Evolutionary conservation across 2,113 vertebrate genomes (phyloP), one percentile per base, ranked within the genome.

Genomic region (Zosterops pallidus): DNA sequence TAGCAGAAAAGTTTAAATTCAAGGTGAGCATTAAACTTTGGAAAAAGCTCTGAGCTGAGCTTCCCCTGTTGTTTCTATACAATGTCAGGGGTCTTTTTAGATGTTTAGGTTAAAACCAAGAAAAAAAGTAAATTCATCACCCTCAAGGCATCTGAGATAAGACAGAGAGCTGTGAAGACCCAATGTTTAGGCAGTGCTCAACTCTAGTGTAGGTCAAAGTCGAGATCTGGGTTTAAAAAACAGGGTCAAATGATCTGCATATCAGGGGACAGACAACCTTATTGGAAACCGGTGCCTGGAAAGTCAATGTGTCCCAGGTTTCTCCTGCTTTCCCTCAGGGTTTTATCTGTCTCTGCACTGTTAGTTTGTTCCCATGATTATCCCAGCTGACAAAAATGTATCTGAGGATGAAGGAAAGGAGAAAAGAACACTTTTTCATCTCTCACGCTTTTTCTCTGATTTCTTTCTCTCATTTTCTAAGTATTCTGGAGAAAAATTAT

Each of bases 111-210:
- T 88, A 79, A 90, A 92, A 89, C 12, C 17, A 92, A 80, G n/a
- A 65, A 84, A 76, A 56, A 29, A 62, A 8, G 39, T 68, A 28
- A 24, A 24, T 55, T 56, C 29, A 47, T 88, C 71, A 76, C 57
- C 49, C 53, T 88, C 53, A 77, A 88, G 89, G 57, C 44, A 83
- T 55, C 44, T 68, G 53, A 90, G 57, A 83, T 56, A 87, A 82
- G 79, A 83, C 53, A 90, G 64, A 60, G 55, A 62, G 23, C 82
- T 67, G 47, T 70, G 82, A 70, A 85, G 62, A 82, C 14, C 22
- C 53, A 78, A 7, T 28, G 44, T 85, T 55, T 29, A 71, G n/a
- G 35, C 23, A 71, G 25, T 25, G 42, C 64, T 93, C 41, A 37
- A 31, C 59, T 70, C 22, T 60, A 53, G 26, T 6, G 64, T 29